Base-by-base conservation (phyloP, 1,140 invertebrate genomes). In the Mylabris phalerata region DNA sequence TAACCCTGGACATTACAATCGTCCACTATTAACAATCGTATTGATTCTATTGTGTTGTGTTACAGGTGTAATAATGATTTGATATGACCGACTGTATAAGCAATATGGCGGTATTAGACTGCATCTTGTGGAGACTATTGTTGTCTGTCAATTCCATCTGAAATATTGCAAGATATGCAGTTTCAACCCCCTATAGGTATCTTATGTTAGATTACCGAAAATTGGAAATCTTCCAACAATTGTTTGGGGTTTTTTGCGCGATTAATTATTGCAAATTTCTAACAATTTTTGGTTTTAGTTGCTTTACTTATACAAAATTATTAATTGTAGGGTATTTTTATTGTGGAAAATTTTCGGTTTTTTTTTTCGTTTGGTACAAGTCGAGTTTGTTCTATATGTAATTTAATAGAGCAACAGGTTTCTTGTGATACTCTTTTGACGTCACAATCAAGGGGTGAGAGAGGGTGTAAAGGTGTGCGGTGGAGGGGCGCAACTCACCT, bases 71-170 rank as follows among this genome's bases (percentile, higher is more conserved):
- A 11, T 40, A 10, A 13, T 43, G 38, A 9, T 27, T 41, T 4
- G 13, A 4, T 56, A 26, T 48, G 63, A 49, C 10, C 55, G 40
- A 41, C 38, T 52, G 48, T 7, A 24, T 55, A 47, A 63, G 48
- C 66, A 67, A 63, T 63, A 44, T 58, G 61, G 61, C 46, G 59
- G 55, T 60, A 57, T 46, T 60, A 61, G 61, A 61, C 63, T 67
- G 63, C 66, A 67, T 67, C 61, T 65, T 63, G 57, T 63, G 61
- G 59, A 67, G 65, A 62, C 66, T 61, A 67, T 67, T 63, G 66
- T 67, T n/a, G 55, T 51, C 52, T 67, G 66, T 67, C 66, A 65
- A 67, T 65, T 63, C 48, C 48, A 19, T 60, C 59, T 65, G 61
- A 67, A 65, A 65, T 67, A 67, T 67, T 65, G 61, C 61, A 52